phyloP scores from a whole-genome alignment of 2,797 vertebrate species.

The Neosalanx taihuensis region DNA sequence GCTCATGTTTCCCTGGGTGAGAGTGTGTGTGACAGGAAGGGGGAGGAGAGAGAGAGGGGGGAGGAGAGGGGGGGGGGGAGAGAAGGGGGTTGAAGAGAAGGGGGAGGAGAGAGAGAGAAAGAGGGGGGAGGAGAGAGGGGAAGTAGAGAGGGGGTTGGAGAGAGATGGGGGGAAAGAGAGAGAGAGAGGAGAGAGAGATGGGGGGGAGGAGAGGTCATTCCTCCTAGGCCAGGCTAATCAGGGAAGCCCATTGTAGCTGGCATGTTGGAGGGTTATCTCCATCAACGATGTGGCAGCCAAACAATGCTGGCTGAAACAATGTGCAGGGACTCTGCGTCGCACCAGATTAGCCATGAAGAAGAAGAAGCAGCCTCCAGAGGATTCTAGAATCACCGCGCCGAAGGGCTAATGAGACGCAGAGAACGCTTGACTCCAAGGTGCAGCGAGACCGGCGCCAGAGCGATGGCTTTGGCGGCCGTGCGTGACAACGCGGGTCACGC shows the following conservation, averaged over 20 bases:
- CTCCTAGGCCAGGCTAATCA: slow-evolving; percentile 56
- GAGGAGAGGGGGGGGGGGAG: no score
- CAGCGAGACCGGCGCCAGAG: slow-evolving; percentile 46
- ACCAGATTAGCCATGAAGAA: slow-evolving; percentile 59
- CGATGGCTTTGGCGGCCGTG: slow-evolving; percentile 37
- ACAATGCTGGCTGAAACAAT: slow-evolving; percentile 66
- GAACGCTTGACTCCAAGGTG: slow-evolving; percentile 62
- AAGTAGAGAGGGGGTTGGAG: no score
- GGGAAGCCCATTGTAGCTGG: slow-evolving; percentile 60
- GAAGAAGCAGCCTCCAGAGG: slow-evolving; percentile 45
- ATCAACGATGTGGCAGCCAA: slow-evolving; percentile 63
- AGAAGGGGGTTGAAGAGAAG: no score
- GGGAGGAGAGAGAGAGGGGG: background rate
- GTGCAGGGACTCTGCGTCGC: slow-evolving; percentile 55
- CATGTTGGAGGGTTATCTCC: slow-evolving; percentile 67
- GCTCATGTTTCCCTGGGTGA: slow-evolving; percentile 19
- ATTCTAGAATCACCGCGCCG: slow-evolving; percentile 65
- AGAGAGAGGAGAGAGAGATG: background rate
- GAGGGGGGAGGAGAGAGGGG: no score
- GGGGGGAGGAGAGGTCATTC: slow-evolving; percentile 32
- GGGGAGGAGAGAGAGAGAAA: no score
- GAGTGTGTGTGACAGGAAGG: background rate
- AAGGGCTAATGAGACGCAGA: slow-evolving; percentile 61
- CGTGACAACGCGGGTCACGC: slow-evolving; percentile 51
- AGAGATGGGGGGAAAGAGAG: no score